phyloP scores from a whole-genome alignment of 2,888 invertebrate species.

The Tenthredo notha region DNA sequence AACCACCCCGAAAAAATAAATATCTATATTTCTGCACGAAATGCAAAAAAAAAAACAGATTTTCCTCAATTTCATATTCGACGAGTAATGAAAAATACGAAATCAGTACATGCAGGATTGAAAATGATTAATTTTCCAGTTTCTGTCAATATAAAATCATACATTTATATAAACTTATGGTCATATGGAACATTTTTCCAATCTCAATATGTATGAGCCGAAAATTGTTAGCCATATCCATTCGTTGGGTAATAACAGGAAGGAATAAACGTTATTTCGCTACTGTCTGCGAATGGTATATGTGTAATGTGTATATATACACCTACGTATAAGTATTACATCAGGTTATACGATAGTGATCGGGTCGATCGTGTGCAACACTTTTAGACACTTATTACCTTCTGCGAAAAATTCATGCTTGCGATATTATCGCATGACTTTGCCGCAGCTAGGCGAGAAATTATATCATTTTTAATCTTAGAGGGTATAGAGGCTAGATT shows the following conservation, averaged over 20 bases:
- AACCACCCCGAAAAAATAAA: not conserved
- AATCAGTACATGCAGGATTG: too few relatives aligned
- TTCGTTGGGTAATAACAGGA: not conserved
- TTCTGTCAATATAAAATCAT: not conserved
- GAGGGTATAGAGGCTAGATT: too few relatives aligned
- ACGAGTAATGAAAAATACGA: too few relatives aligned
- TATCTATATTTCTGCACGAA: not conserved
- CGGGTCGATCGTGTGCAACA: not conserved
- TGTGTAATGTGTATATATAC: not conserved
- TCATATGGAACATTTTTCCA: not conserved
- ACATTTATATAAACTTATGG: not conserved
- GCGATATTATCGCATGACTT: too few relatives aligned
- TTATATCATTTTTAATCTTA: not conserved
- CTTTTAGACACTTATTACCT: not conserved
- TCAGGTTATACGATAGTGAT: not conserved
- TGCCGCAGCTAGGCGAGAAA: not conserved
- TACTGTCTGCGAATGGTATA: not conserved
- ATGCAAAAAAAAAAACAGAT: not conserved
- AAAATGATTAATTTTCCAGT: too few relatives aligned
- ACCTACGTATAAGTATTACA: not conserved
- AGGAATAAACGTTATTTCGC: constrained; percentile 29
- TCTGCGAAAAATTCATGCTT: not conserved
- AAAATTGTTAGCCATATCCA: not conserved
- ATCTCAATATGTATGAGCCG: not conserved
- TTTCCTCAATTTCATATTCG: not conserved